Evolutionary conservation across 53 echinoderm and acorn worm species (phyloP).

Genomic region (Astropecten irregularis): DNA sequence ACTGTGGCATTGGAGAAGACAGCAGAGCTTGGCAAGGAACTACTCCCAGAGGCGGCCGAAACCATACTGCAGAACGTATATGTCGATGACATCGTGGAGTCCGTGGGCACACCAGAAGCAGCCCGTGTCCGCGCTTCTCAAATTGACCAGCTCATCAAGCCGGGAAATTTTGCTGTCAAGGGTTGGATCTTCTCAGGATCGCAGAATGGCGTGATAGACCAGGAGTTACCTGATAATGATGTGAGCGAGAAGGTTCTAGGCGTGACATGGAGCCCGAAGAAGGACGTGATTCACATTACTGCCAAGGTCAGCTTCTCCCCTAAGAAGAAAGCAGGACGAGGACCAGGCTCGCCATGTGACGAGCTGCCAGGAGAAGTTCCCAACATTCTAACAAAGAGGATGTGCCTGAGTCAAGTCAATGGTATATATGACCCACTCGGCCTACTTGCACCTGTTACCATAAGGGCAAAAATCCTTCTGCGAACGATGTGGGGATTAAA

Average conservation of each 20-base stretch:
- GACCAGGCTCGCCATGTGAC: not conserved
- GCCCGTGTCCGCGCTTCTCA: slow-evolving; percentile 23
- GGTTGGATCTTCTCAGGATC: slow-evolving; percentile 46
- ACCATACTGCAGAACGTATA: slow-evolving; percentile 56
- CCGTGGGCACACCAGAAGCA: slow-evolving; percentile 7
- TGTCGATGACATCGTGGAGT: slow-evolving; percentile 58
- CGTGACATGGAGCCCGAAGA: slow-evolving; percentile 43
- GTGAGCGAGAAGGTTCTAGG: slow-evolving; percentile 43
- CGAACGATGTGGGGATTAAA: slow-evolving; percentile 33
- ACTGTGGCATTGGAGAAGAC: slow-evolving; percentile 61
- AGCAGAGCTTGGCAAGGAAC: slow-evolving; percentile 23
- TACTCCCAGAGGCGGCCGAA: slow-evolving; percentile 30
- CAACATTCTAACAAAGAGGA: slow-evolving; percentile 42
- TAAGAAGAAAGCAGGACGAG: slow-evolving; percentile 22
- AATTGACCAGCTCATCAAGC: too few species aligned
- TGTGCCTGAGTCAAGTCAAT: slow-evolving; percentile 53
- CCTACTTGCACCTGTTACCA: slow-evolving; percentile 14
- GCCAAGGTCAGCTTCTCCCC: slow-evolving; percentile 16
- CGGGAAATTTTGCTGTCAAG: slow-evolving; percentile 58
- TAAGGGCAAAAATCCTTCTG: slow-evolving; percentile 43
- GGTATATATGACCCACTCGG: slow-evolving; percentile 66
- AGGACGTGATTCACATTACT: slow-evolving; percentile 29
- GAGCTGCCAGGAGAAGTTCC: slow-evolving; percentile 31
- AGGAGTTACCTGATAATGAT: slow-evolving; percentile 26
- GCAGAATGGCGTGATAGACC: not conserved